These are phyloP conservation scores for Buceros bicornis DNA, from an alignment of 2,797 vertebrate species.

Conservation along the genomic window DNA sequence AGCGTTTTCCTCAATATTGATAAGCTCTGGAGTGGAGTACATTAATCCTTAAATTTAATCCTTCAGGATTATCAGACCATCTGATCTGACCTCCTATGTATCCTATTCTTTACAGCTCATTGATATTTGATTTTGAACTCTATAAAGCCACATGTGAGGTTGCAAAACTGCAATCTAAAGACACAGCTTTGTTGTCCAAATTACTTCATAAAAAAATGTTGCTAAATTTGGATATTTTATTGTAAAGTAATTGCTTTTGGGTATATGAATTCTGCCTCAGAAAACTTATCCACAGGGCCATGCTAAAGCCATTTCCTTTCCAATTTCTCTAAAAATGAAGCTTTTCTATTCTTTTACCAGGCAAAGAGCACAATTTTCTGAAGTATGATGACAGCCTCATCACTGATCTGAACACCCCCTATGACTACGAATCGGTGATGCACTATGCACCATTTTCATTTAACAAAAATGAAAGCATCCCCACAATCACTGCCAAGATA, in stretches of 20 bases:
- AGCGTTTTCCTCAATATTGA: background rate
- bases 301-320: background rate
- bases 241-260: background rate
- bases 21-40: background rate
- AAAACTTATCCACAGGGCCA: background rate
- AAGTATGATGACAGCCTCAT: conserved; percentile 86
- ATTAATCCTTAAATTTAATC: background rate
- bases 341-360: conserved; percentile 73
- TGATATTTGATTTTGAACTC: background rate
- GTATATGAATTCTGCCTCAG: background rate
- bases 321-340: background rate
- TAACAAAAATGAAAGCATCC: conserved; percentile 85
- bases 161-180: background rate
- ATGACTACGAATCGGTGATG: conserved; percentile 95
- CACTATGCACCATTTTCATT: conserved; percentile 90
- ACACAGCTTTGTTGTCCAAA: background rate
- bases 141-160: background rate
- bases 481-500: conserved; percentile 92
- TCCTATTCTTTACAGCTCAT: background rate
- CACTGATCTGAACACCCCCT: conserved; percentile 92
- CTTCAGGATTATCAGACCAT: background rate
- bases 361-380: conserved; percentile 86
- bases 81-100: background rate
- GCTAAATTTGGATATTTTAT: background rate
- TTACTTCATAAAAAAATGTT: background rate